Evolutionary conservation across 35 echinoderm and acorn worm species (phyloP).

Genomic region (Holothuria glaberrima): DNA sequence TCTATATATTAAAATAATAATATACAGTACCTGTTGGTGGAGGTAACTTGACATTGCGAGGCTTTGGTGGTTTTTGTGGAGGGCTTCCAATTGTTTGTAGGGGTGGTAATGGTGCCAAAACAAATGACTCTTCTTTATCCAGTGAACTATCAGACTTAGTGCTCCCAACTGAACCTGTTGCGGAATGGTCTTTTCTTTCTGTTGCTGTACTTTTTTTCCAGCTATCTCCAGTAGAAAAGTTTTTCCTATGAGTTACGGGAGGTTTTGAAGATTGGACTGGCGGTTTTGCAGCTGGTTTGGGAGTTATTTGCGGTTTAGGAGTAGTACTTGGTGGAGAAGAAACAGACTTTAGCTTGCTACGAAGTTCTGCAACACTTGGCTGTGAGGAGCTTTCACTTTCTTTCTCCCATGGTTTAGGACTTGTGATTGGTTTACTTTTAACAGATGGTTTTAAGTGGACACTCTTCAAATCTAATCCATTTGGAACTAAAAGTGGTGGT

Average conservation of each 20-base stretch:
- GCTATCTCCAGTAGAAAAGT: background rate
- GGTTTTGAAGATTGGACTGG: background rate
- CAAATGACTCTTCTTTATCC: background rate
- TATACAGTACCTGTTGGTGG: slow-evolving; percentile 27
- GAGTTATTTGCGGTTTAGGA: background rate
- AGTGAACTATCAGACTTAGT: slow-evolving; percentile 14
- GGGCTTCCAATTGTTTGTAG: slow-evolving; percentile 26
- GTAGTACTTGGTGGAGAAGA: background rate
- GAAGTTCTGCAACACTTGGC: background rate
- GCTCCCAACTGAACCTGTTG: background rate
- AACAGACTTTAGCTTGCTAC: background rate
- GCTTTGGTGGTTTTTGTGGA: slow-evolving; percentile 41
- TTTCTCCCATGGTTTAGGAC: background rate
- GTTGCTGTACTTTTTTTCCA: background rate
- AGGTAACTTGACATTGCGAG: slow-evolving; percentile 35
- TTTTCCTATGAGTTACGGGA: background rate
- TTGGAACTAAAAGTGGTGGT: background rate
- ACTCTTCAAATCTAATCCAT: slow-evolving; percentile 30
- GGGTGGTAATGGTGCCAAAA: background rate
- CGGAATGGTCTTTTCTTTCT: background rate
- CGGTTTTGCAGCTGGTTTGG: slow-evolving; percentile 34
- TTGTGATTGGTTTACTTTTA: background rate
- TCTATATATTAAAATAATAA: background rate
- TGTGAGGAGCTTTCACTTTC: background rate
- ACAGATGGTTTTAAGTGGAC: slow-evolving; percentile 8